Conservation (phyloP, 2,797 vertebrate genomes). For the Hypotaenidia philippensis region DNA sequence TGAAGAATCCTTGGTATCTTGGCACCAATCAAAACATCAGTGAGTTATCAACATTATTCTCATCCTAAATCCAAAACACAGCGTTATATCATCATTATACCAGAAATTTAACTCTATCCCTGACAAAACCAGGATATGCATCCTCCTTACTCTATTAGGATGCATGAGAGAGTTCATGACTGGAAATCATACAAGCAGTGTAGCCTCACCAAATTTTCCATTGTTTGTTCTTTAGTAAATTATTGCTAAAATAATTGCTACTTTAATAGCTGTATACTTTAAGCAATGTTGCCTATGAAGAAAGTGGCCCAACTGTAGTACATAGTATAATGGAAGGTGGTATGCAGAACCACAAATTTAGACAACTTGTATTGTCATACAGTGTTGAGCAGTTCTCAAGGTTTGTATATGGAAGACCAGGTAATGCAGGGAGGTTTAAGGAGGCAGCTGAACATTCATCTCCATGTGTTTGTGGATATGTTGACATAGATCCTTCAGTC, state of each 20-base stretch:
- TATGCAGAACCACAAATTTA: not conserved
- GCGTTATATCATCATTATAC: too few relatives aligned
- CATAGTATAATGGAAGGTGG: not conserved
- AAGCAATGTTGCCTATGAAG: not conserved
- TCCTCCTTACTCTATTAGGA: too few relatives aligned
- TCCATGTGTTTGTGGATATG: not conserved
- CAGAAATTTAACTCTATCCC: too few relatives aligned
- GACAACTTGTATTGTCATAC: not conserved
- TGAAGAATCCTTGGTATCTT: too few relatives aligned
- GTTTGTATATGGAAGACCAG: not conserved
- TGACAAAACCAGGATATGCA: too few relatives aligned
- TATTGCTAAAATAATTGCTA: not conserved
- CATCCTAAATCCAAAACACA: too few relatives aligned
- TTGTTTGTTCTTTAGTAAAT: not conserved
- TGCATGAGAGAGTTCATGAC: too few relatives aligned
- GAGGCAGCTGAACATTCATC: not conserved
- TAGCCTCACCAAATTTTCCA: not conserved
- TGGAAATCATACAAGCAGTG: not conserved
- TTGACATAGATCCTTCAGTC: not conserved
- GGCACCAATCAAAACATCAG: too few relatives aligned
- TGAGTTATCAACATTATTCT: too few relatives aligned
- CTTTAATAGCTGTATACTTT: not conserved
- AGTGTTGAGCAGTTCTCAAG: not conserved
- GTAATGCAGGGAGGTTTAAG: not conserved
- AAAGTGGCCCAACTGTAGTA: not conserved